Conservation (phyloP, 2,888 invertebrate genomes). For the Corbicula japonica region DNA sequence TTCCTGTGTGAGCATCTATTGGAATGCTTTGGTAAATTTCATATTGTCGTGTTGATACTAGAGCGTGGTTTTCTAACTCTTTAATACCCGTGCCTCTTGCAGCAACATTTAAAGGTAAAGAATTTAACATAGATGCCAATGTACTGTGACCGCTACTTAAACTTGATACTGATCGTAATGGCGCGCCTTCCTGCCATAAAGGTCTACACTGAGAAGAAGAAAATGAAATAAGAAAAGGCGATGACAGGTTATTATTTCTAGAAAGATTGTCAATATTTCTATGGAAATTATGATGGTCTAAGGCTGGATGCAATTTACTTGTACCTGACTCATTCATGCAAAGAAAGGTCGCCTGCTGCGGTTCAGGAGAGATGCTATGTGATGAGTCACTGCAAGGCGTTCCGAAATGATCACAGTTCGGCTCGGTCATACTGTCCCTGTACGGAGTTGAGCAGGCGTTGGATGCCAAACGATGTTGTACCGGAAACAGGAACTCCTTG, state of each 20-base stretch:
- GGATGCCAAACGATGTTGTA: background rate
- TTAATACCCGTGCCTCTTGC: background rate
- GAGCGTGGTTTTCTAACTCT: background rate
- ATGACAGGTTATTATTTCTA: background rate
- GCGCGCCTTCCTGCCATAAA: background rate
- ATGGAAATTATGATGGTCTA: background rate
- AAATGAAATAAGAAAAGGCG: background rate
- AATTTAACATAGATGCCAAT: conserved; percentile 24
- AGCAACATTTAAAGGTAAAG: conserved; percentile 7
- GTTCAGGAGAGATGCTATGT: background rate
- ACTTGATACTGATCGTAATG: background rate
- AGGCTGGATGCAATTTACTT: background rate
- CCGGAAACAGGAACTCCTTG: background rate
- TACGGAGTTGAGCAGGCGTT: conserved; percentile 9
- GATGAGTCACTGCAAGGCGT: background rate
- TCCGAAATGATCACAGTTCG: background rate
- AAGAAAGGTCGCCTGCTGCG: background rate
- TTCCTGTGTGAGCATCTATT: background rate
- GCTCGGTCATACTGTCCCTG: background rate
- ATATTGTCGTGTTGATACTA: background rate
- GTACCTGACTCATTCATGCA: background rate
- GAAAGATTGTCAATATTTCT: background rate
- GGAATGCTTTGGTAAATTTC: background rate
- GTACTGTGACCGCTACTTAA: conserved; percentile 16
- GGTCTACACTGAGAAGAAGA: background rate